Conservation (phyloP, 2,113 vertebrate species). For the Xenus cinereus region DNA sequence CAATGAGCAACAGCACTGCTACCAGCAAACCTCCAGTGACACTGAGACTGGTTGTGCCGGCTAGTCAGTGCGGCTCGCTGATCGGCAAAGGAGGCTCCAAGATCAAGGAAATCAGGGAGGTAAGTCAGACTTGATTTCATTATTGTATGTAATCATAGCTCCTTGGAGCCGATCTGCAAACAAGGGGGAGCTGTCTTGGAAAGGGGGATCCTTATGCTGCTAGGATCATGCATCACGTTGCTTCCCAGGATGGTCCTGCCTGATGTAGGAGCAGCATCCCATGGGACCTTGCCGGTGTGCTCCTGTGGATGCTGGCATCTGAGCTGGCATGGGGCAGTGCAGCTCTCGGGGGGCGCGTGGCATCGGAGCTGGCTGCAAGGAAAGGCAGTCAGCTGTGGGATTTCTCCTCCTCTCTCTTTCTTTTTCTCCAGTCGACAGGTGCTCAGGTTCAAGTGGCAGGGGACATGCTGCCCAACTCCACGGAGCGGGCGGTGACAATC, state of each 20-base stretch:
- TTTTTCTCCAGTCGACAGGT: constrained; percentile 88
- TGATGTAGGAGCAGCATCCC: neutral
- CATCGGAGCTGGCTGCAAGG: fast-evolving
- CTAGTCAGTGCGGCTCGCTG: constrained; percentile 94
- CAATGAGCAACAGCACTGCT: constrained; percentile 97
- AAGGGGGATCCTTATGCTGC: neutral
- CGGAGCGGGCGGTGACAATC: constrained; percentile 97
- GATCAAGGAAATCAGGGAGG: constrained; percentile 99
- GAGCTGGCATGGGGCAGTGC: fast-evolving
- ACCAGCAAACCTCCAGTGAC: constrained; percentile 97
- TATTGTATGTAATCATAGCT: fast-evolving
- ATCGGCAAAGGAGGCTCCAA: constrained; percentile 97
- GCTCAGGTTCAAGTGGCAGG: constrained; percentile 97
- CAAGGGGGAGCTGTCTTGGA: neutral
- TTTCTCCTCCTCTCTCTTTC: constrained; percentile 8
- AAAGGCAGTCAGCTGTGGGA: neutral
- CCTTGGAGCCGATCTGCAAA: fast-evolving
- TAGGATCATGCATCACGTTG: fast-evolving
- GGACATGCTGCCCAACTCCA: constrained; percentile 98
- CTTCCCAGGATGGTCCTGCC: neutral
- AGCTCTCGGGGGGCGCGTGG: neutral
- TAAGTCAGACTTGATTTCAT: constrained; percentile 22
- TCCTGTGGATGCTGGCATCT: neutral
- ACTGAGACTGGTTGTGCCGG: constrained; percentile 90
- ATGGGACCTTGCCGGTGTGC: fast-evolving